Conservation (phyloP, 2,797 vertebrate genomes). For the Microchirus variegatus region DNA sequence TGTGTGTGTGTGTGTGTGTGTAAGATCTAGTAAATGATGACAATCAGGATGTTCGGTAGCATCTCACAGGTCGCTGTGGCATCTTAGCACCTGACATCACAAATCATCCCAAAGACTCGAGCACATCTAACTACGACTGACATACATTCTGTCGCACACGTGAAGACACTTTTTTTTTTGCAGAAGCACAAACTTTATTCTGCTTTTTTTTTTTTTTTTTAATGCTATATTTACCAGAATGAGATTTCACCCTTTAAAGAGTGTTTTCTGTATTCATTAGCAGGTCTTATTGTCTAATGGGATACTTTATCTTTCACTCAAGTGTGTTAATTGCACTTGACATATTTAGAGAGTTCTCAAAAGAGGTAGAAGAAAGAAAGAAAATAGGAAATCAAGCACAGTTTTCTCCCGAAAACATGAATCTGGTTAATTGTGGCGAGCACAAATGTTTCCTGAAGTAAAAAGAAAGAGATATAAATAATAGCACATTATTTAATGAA, state of each 20-base stretch:
- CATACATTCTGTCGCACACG: conserved; percentile 31
- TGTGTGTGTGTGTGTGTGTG: conserved; percentile 40
- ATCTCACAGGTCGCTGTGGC: conserved; percentile 37
- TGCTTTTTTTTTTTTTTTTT: conserved; percentile 6
- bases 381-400: conserved; percentile 37
- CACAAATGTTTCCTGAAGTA: conserved; percentile 41
- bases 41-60: conserved; percentile 76
- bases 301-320: conserved; percentile 6
- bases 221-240: conserved; percentile 16
- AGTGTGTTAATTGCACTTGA: background rate
- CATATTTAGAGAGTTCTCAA: conserved; percentile 1
- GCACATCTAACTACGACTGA: conserved; percentile 34
- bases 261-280: conserved; percentile 16
- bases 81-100: conserved; percentile 38
- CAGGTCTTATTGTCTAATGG: background rate
- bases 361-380: conserved; percentile 1
- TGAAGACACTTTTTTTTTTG: conserved; percentile 38
- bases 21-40: conserved; percentile 60
- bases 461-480: background rate
- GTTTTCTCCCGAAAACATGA: conserved; percentile 18
- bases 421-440: conserved; percentile 31
- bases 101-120: conserved; percentile 58
- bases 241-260: conserved; percentile 14
- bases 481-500: background rate
- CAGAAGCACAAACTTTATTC: too few species aligned